Base-by-base conservation (phyloP, 2,888 invertebrate genomes). In the Brenthis ino region DNA sequence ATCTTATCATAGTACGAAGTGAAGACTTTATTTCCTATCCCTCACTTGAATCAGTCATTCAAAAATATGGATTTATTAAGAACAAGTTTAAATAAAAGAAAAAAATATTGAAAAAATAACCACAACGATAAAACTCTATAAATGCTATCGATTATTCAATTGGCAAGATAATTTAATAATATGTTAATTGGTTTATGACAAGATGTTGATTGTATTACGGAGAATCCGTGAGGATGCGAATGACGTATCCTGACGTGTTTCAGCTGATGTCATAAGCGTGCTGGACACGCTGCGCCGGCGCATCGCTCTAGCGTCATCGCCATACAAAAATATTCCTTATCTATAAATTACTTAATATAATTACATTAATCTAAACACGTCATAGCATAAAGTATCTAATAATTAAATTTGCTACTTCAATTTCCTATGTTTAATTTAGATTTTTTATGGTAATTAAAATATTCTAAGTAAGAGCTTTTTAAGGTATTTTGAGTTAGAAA, bases 211-310 rank as follows among this genome's bases (percentile, higher is more conserved):
- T 86, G 84, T 82, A 79, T 79, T 79, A 74, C 74, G 71, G 58
- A 74, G 73, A 80, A 81, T 82, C 83, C 77, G 82, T 77, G 76
- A 80, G 84, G 84, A 85, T 80, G 80, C 78, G 81, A 75, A 85
- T 91, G 91, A 91, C 90, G 91, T 81, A 81, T 67, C 71, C 72
- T 88, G 88, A 91, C 91, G 89, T 83, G 80, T 64, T 77, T 75
- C 70, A 81, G 84, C 78, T 91, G 89, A 92, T 90, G 91, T 91
- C 91, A 92, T 86, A 82, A 80, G 80, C 83, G 77, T 80, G 82
- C 82, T 80, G 82, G 79, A 79, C 80, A 76, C 77, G 37, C 37
- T 11, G 76, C 77, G 37, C 37, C 37, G 37, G 37, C 77, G 69
- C 64, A 56, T 24, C 64, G 55, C 53, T 67, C 63, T 68, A 63